These are phyloP conservation scores for Andricus curvator DNA, from an alignment of 2,888 invertebrate genomes.

Conservation along the genomic window DNA sequence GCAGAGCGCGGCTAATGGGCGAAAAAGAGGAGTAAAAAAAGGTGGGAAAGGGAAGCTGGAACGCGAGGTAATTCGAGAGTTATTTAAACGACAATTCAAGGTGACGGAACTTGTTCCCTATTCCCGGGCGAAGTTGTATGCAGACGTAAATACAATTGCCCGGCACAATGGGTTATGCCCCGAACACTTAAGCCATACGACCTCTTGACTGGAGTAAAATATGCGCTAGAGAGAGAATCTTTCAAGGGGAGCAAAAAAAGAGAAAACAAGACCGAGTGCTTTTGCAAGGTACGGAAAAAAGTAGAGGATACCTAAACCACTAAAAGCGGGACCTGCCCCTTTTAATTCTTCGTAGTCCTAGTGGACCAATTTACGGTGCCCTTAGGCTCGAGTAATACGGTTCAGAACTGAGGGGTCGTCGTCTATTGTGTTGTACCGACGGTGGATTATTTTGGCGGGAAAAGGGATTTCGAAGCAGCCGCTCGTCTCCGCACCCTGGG, in stretches of 20 bases:
- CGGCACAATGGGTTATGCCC: conserved; percentile 65
- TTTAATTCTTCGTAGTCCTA: conserved; percentile 56
- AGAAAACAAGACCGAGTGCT: neutral
- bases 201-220: conserved; percentile 50
- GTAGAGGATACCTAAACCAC: conserved; percentile 22
- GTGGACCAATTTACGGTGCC: conserved; percentile 74
- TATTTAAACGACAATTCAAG: conserved; percentile 46
- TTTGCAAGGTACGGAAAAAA: conserved; percentile 44
- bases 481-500: conserved; percentile 31
- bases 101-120: conserved; percentile 36
- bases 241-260: conserved; percentile 45
- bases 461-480: conserved; percentile 52
- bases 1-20: neutral
- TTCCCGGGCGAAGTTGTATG: conserved; percentile 51
- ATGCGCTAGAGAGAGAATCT: neutral
- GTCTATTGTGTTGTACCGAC: conserved; percentile 69
- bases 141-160: conserved; percentile 70
- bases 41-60: conserved; percentile 39
- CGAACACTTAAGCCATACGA: conserved; percentile 55
- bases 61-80: conserved; percentile 51
- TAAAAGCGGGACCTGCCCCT: conserved; percentile 19
- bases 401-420: conserved; percentile 67
- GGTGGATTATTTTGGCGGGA: conserved; percentile 65
- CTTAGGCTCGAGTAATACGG: conserved; percentile 64
- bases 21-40: conserved; percentile 31